Conservation (phyloP, 35 echinoderm and acorn worm species). For the Ophioderma brevispina region DNA sequence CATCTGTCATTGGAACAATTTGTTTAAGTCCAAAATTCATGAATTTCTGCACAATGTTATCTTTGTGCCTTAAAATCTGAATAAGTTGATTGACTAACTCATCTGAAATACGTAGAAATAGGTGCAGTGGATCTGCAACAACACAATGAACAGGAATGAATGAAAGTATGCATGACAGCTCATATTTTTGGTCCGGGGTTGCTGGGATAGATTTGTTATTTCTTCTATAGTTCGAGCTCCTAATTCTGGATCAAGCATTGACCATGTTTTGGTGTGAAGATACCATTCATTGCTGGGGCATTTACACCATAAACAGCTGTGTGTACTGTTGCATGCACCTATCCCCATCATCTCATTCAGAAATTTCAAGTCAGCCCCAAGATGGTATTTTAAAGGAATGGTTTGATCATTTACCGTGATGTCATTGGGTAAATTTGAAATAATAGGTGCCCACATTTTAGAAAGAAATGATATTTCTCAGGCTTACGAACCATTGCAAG, state of each 20-base stretch:
- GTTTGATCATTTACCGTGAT: not conserved
- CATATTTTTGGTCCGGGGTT: not conserved
- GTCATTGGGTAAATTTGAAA: not conserved
- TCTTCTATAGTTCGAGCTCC: slow-evolving; percentile 5
- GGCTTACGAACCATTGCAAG: slow-evolving; percentile 1
- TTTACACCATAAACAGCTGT: slow-evolving; percentile 57
- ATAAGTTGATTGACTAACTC: slow-evolving; percentile 14
- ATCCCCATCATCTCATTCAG: slow-evolving; percentile 52
- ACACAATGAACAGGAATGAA: slow-evolving; percentile 15
- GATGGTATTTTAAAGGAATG: slow-evolving; percentile 18
- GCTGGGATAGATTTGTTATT: not conserved
- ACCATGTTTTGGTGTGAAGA: slow-evolving; percentile 17
- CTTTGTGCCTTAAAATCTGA: slow-evolving; percentile 15
- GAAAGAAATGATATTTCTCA: slow-evolving; percentile 33
- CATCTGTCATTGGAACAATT: no score
- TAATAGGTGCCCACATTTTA: not conserved
- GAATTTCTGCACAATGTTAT: slow-evolving; percentile 4
- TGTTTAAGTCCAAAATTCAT: no score
- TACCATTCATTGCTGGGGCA: slow-evolving; percentile 25
- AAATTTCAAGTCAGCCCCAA: slow-evolving; percentile 52
- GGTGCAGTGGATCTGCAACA: slow-evolving; percentile 18
- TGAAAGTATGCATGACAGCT: slow-evolving; percentile 11
- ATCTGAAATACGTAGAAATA: slow-evolving; percentile 32
- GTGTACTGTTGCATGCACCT: slow-evolving; percentile 37
- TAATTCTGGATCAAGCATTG: slow-evolving; percentile 30